Base-by-base conservation (phyloP, 64 coral and sea anemone species). In the Trachythela sp. region DNA sequence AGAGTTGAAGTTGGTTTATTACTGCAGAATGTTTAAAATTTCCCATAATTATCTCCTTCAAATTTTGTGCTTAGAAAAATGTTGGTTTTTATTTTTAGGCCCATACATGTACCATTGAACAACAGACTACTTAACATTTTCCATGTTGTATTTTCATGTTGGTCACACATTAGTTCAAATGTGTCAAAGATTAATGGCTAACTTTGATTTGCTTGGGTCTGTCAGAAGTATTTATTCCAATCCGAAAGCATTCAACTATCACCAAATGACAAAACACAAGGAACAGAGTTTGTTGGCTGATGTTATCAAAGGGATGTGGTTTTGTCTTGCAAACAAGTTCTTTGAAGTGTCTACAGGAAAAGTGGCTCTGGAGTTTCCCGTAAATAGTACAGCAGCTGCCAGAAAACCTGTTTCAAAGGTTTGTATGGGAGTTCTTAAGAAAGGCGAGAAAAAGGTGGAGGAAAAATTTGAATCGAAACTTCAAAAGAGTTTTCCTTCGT, bases 291-390 rank as follows among this genome's bases (percentile, higher is more conserved):
- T 30, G 37, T 37, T 80, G 75, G 27, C 75, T 13, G 75, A 80
- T 80, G 75, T 80, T 36, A 39, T 80, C 20, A 80, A 80, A 39
- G 75, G 75, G 27, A 80, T 80, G 75, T 80, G 75, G 75, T 80
- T 80, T 37, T 80, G 75, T 29, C 9, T 80, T 18, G 20, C 9
- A 37, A 80, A 80, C 20, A 38, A 80, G 20, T 30, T 80, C 35
- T 80, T 80, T 35, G 35, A 80, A 18, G 75, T 80, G 37, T 14
- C 75, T 10, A 5, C 38, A 36, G 75, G 75, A 34, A 80, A 80
- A 80, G 37, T 80, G 9, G 27, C 75, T 13, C 33, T 80, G 0
- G 75, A 80, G 38, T 80, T 80, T 39, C 30, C 15, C 75, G 34
- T 80, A 80, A 30, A 37, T 20, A 9, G 27, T 34, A 37, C 35